Evolutionary conservation across 2,888 invertebrate genomes (phyloP), one percentile per base, ranked within the genome.

Genomic region (Rhagonycha lutea): DNA sequence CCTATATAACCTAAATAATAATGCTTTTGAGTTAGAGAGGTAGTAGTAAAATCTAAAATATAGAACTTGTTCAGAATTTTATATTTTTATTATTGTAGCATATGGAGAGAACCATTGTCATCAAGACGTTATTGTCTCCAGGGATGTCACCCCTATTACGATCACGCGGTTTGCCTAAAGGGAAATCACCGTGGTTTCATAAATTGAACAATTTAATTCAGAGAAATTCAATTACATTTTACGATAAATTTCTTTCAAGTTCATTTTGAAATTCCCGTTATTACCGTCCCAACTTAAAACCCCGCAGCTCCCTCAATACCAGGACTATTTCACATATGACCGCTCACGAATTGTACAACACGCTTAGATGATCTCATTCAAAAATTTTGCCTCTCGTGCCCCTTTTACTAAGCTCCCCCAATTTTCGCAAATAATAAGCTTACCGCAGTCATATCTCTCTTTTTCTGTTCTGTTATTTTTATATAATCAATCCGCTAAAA

Each of bases 321-420:
- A 80, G 87, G 89, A 88, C 90, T 89, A 91, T 91, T 91, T 91
- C 91, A 91, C 91, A 90, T 90, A 88, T 91, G 91, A 91, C 90
- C 90, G 91, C 88, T 89, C 90, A 88, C 89, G 90, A 91, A 91
- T 91, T 90, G 91, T 88, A 87, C 88, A 89, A 89, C 90, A 91
- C 91, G 91, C 91, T 91, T 90, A 90, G 90, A 89, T 91, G 91
- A 89, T 89, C 89, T 89, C 89, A 91, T 91, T 91, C 89, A 90
- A 86, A 85, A 85, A 85, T 81, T 82, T 79, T 81, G 82, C 83
- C 83, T 82, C 83, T 84, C 84, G 83, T 83, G 85, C 84, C 84
- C 81, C 83, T 81, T 82, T 80, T 77, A 75, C 69, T 60, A 60
- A 63, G 67, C 72, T 73, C 76, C 80, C 80, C 78, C 74, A 77